A percentile compares a stretch with the other conserved stretches of the same genome.
Conservation (phyloP, 2,113 vertebrate species). For the Festucalex cinctus region DNA sequence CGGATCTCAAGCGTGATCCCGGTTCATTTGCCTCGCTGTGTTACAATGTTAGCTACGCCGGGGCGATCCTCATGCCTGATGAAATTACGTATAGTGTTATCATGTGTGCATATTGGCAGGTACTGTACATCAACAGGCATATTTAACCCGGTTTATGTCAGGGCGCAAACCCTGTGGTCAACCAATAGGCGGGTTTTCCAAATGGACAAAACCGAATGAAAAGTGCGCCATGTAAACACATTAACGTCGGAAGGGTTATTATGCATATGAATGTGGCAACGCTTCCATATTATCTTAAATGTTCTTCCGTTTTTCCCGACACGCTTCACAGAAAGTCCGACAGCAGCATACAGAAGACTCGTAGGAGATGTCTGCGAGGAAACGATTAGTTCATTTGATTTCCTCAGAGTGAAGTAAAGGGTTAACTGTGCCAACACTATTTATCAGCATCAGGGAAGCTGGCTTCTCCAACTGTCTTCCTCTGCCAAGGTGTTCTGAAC, state of each 20-base stretch:
- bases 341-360: slow-evolving; percentile 9
- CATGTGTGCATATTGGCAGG: slow-evolving; percentile 8
- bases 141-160: not conserved
- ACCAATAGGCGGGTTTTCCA: no score
- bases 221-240: no score
- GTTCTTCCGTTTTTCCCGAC: not conserved
- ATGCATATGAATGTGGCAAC: no score
- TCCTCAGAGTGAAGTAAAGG: slow-evolving; percentile 16
- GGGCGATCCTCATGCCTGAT: slow-evolving; percentile 30
- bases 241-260: no score
- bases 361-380: slow-evolving; percentile 1
- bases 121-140: not conserved
- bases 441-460: slow-evolving; percentile 24
- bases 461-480: slow-evolving; percentile 14
- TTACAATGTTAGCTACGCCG: slow-evolving; percentile 40
- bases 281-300: no score
- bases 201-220: no score
- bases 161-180: no score
- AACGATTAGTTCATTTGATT: slow-evolving; percentile 34
- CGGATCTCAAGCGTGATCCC: slow-evolving; percentile 44
- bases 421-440: slow-evolving; percentile 20
- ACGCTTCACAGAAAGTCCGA: slow-evolving; percentile 13
- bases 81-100: slow-evolving; percentile 17
- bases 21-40: slow-evolving; percentile 53
- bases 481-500: slow-evolving; percentile 35